phyloP scores from a whole-genome alignment of 2,888 invertebrate genomes.

The Yponomeuta cagnagella region DNA sequence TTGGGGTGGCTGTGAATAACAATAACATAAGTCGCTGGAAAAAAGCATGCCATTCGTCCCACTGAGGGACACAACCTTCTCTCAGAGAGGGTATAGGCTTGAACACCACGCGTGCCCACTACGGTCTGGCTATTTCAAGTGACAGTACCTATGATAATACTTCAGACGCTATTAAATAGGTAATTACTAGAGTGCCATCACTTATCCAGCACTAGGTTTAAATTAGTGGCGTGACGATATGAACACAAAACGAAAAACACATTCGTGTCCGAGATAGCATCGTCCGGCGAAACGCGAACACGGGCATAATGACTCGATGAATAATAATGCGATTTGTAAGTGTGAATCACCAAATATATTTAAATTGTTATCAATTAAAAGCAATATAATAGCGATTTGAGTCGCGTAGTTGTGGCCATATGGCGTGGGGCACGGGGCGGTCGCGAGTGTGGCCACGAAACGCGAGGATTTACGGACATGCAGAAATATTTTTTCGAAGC shows the following conservation, averaged over 20 bases:
- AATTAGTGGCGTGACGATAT: conserved; percentile 60
- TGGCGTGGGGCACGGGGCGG: conserved; percentile 58
- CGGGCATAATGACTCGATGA: conserved; percentile 72
- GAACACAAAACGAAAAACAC: conserved; percentile 64
- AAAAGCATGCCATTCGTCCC: no score
- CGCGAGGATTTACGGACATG: not conserved
- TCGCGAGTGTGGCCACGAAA: conserved; percentile 38
- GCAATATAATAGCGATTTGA: conserved; percentile 75
- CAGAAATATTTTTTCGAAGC: not conserved
- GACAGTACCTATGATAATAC: no score
- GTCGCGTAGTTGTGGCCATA: conserved; percentile 64
- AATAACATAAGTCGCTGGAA: no score
- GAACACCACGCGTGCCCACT: no score
- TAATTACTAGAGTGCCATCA: conserved; percentile 12
- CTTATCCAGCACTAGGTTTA: conserved; percentile 21
- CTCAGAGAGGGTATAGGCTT: no score
- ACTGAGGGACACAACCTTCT: no score
- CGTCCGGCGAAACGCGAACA: conserved; percentile 62
- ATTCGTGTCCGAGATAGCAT: conserved; percentile 65
- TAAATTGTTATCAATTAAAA: conserved; percentile 77
- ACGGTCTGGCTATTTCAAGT: no score
- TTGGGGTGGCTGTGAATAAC: no score
- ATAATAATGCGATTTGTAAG: conserved; percentile 72
- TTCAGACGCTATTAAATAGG: not conserved
- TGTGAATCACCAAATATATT: conserved; percentile 77